A percentile compares a stretch with the other conserved stretches of the same genome.
phyloP scores from a whole-genome alignment of 2,888 invertebrate genomes.

The Chrysopilus asiliformis region DNA sequence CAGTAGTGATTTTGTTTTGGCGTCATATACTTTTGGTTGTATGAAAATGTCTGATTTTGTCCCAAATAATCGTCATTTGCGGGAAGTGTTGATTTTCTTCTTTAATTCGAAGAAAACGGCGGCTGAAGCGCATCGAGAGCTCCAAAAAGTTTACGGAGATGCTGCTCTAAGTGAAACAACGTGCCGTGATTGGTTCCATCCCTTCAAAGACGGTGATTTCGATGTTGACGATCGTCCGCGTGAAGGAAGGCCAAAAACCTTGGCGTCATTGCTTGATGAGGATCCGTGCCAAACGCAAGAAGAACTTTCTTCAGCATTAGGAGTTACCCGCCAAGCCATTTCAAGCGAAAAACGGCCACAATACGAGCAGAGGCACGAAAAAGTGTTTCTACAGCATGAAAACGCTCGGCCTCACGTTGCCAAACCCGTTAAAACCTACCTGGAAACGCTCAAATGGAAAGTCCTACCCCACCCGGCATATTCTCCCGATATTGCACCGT shows the following conservation, averaged over 20 bases:
- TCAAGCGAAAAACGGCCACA: not conserved
- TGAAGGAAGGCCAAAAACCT: not conserved
- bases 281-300: not conserved
- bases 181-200: not conserved
- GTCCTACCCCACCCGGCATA: constrained; percentile 11
- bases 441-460: constrained; percentile 5
- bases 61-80: not conserved
- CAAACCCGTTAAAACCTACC: not conserved
- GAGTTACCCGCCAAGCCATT: not conserved
- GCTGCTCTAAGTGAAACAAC: not conserved
- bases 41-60: constrained; percentile 4
- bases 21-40: no score
- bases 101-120: not conserved
- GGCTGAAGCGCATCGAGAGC: not conserved
- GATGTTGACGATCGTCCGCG: not conserved
- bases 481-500: constrained; percentile 5
- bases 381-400: not conserved
- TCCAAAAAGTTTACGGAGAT: not conserved
- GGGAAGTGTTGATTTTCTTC: constrained; percentile 1
- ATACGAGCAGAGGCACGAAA: not conserved
- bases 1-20: no score
- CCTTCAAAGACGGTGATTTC: not conserved
- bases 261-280: not conserved
- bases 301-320: no score
- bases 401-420: constrained; percentile 5